Percentiles rank a stretch among this genome's conserved stretches.
phyloP scores from a whole-genome alignment of 2,888 invertebrate species.

The Drosophila emarginata region DNA sequence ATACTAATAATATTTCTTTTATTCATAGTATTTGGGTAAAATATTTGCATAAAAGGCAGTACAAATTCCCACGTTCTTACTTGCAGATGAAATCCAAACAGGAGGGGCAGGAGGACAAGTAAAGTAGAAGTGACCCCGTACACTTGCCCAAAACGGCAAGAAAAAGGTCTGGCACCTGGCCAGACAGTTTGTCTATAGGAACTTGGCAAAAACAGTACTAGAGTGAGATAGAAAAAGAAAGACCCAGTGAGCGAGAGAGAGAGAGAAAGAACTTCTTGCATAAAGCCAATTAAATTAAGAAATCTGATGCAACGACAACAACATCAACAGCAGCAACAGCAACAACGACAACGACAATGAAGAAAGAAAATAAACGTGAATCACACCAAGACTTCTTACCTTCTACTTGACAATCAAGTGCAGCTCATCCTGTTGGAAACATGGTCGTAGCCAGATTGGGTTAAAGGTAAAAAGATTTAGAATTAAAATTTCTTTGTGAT shows the following conservation, averaged over 20 bases:
- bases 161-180: constrained; percentile 19
- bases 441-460: background rate
- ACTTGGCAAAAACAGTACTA: constrained; percentile 9
- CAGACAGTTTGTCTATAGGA: constrained; percentile 77
- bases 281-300: constrained; percentile 78
- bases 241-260: constrained; percentile 11
- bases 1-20: background rate
- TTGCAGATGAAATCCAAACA: background rate
- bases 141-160: constrained; percentile 5
- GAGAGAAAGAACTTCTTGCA: constrained; percentile 68
- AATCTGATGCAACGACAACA: constrained; percentile 74
- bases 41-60: background rate
- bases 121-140: background rate
- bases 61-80: background rate
- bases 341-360: constrained; percentile 9
- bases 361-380: constrained; percentile 42
- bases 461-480: background rate
- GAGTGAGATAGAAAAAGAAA: background rate
- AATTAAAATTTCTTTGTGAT: too few relatives aligned
- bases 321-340: constrained; percentile 32
- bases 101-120: background rate
- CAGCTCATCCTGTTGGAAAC: background rate
- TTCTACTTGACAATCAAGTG: constrained; percentile 5
- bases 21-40: background rate
- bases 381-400: constrained; percentile 32